Conservation (phyloP, 2,888 invertebrate genomes). For the Oconnorella tubifera region DNA sequence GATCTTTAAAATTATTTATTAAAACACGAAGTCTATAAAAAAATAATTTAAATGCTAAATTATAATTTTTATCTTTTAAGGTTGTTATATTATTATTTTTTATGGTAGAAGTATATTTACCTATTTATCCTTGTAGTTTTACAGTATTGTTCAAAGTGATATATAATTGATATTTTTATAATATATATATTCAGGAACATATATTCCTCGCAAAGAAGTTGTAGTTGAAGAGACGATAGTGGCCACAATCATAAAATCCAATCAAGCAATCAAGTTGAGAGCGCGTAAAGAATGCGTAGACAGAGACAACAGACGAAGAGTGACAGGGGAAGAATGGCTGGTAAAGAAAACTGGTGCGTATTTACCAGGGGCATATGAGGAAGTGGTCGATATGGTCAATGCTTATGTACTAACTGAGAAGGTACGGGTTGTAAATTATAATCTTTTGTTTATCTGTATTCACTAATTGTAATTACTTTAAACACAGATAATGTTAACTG, state of each 20-base stretch:
- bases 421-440: constrained; percentile 44
- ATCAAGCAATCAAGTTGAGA: constrained; percentile 58
- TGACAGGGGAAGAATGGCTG: constrained; percentile 59
- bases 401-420: constrained; percentile 60
- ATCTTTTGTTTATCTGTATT: too few relatives aligned
- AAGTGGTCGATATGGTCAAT: constrained; percentile 58
- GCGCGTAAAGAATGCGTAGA: constrained; percentile 49
- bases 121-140: too few relatives aligned
- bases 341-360: constrained; percentile 59
- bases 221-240: constrained; percentile 55
- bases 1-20: too few relatives aligned
- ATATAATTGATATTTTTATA: too few relatives aligned
- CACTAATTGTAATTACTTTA: too few relatives aligned
- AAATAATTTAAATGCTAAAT: too few relatives aligned
- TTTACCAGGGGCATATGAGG: constrained; percentile 60
- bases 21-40: too few relatives aligned
- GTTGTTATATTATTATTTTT: too few relatives aligned
- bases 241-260: constrained; percentile 57
- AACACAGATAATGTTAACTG: too few relatives aligned
- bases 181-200: constrained; percentile 59
- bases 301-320: constrained; percentile 29
- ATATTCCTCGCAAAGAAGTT: constrained; percentile 55
- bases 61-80: too few relatives aligned
- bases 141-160: too few relatives aligned
- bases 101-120: too few relatives aligned